A percentile compares a stretch with the other conserved stretches of the same genome.
Conservation (phyloP, 1,140 invertebrate genomes). For the Palaemon carinicauda region DNA sequence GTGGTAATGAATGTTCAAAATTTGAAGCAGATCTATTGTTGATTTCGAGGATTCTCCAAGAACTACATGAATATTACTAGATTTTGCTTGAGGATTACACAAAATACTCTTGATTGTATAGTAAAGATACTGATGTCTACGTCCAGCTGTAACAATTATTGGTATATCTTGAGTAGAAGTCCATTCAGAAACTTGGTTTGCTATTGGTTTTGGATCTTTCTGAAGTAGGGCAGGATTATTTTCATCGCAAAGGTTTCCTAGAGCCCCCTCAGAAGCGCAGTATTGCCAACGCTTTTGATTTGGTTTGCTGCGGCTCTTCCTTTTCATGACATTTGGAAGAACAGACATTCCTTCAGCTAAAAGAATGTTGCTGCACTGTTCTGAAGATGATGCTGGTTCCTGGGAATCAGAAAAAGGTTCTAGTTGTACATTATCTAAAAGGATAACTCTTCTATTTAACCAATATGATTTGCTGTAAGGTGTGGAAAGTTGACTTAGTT, state of each 20-base stretch:
- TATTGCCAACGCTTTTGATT: conserved; percentile 19
- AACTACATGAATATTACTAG: conserved; percentile 21
- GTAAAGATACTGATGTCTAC: conserved; percentile 44
- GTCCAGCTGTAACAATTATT: conserved; percentile 29
- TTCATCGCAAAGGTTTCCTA: conserved; percentile 44
- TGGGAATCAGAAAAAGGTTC: background rate
- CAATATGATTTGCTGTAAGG: too few relatives aligned
- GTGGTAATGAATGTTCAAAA: conserved; percentile 28
- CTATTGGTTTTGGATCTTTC: background rate
- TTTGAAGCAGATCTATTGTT: conserved; percentile 27
- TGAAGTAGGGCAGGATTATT: conserved; percentile 19
- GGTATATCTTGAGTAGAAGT: conserved; percentile 4
- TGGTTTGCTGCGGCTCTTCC: background rate
- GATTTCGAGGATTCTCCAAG: conserved; percentile 27
- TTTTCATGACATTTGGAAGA: background rate
- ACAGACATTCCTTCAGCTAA: background rate
- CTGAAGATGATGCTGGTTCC: background rate
- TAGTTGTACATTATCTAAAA: too few relatives aligned
- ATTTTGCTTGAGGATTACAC: conserved; percentile 13
- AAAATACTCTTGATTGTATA: conserved; percentile 38
- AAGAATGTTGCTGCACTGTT: background rate
- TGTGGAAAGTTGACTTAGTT: too few relatives aligned
- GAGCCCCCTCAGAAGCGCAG: conserved; percentile 36
- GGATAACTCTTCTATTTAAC: background rate
- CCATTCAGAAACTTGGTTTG: background rate